phyloP scores from a whole-genome alignment of 1,140 invertebrate genomes.

The Acromyrmex echinatior region DNA sequence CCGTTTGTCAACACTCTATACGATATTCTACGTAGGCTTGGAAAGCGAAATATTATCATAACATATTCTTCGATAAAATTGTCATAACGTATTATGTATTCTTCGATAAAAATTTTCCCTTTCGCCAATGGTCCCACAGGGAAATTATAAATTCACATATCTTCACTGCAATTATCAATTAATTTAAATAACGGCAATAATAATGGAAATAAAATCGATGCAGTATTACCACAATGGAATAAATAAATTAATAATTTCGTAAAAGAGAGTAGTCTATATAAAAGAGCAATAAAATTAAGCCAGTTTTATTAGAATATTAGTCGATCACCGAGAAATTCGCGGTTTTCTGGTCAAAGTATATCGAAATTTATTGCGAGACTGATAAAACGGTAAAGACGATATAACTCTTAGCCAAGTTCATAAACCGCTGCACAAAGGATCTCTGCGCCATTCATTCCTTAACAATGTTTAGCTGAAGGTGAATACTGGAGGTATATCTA shows the following conservation, averaged over 20 bases:
- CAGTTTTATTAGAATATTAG: slow-evolving; percentile 44
- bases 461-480: not conserved
- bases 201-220: slow-evolving; percentile 2
- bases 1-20: slow-evolving; percentile 9
- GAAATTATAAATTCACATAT: not conserved
- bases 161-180: not conserved
- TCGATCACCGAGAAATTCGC: slow-evolving; percentile 12
- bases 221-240: not conserved
- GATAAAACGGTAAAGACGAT: slow-evolving; percentile 35
- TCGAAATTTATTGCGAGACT: slow-evolving; percentile 49
- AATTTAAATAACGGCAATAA: slow-evolving; percentile 22
- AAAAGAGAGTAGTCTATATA: not conserved
- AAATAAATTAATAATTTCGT: slow-evolving; percentile 22
- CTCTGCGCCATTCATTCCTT: slow-evolving; percentile 12
- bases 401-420: slow-evolving; percentile 38
- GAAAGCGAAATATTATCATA: slow-evolving; percentile 45
- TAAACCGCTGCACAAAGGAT: slow-evolving; percentile 45
- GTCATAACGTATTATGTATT: slow-evolving; percentile 1
- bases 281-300: not conserved
- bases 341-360: slow-evolving; percentile 43
- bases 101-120: not conserved
- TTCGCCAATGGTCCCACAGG: not conserved
- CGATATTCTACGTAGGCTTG: not conserved
- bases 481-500: not conserved
- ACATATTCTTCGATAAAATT: slow-evolving; percentile 23